Evolutionary conservation across 2,797 vertebrate species (phyloP), one percentile per base, ranked within the genome.

Genomic region (Micrastur ruficollis): DNA sequence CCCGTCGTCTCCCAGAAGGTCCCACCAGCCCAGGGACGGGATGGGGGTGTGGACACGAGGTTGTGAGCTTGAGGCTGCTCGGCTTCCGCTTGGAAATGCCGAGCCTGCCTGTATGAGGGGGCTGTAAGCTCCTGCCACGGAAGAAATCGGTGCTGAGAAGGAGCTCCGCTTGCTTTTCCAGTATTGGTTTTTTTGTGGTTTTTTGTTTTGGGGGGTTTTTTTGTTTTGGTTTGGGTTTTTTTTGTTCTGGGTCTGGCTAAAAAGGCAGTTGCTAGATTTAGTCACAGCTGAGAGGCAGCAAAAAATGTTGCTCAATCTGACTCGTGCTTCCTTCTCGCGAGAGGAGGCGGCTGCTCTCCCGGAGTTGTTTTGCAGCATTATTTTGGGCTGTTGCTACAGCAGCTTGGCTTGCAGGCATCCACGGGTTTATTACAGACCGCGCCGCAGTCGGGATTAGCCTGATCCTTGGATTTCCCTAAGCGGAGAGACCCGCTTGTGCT

Each of bases 361-460:
- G 34, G 86, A 22, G 36, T 65, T 94, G 86, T 81, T 95, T 94
- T 74, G 90, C 81, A 90, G 65, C 93, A 59, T 70, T 80, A 55
- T 94, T 90, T 56, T 76, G 92, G 87, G 72, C 81, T 89, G 86
- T 92, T 91, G 80, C 62, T 79, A 40, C 94, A 53, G 94, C 86
- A 42, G 73, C 94, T 71, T 32, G 70, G 94, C 92, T 70, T 14
- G 14, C n/a, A 3, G 85, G 75, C 74, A 8, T 1, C 59, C 53
- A 15, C 13, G 21, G 80, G 42, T 49, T 53, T 63, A 16, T 53
- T 85, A 5, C 20, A 5, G 78, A 47, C 67, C 9, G 14, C 18
- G 15, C 46, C 3, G 9, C 12, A 1, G 27, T 22, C 4, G 7
- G 90, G 78, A 74, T 81, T 78, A 81, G 34, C 56, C 78, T 42